Evolutionary conservation across 1,140 invertebrate genomes (phyloP), one percentile per base, ranked within the genome.

Genomic region (Steinernema feltiae): DNA sequence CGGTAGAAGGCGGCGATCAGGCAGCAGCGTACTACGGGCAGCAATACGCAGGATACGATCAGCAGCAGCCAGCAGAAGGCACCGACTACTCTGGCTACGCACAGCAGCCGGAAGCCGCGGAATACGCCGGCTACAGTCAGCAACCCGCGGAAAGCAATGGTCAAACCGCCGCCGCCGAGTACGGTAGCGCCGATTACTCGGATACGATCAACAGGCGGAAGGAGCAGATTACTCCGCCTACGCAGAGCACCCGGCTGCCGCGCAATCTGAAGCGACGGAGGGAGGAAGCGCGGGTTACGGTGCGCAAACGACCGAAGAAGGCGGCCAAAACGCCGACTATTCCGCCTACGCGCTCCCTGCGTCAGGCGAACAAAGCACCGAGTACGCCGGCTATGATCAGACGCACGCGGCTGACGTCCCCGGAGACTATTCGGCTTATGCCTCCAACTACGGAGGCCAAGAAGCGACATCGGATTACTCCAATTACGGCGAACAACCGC

Each of bases 1-100:
- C 24, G 18, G 73, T 7, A 35, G 31, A n/a, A n/a, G n/a, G n/a
- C n/a, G n/a, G n/a, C n/a, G 31, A 63, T 35, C 30, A 76, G 77
- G 77, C 0, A 75, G 76, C 71, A 78, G 69, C 31, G 29, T 78
- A 78, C 24, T 73, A 76, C 17, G 72, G 32, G 27, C 77, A 78
- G 41, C 70, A 76, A 76, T 78, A 74, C 73, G 77, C 75, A 48
- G 71, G 63, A 72, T 41, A 2, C 7, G n/a, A 46, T 1, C 32
- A 53, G n/a, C 48, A 74, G 15, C 73, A 32, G 17, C 27, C 73
- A 69, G 73, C 73, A 1, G 48, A 74, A 69, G 48, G 31, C 21
- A 48, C 73, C 18, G 73, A 48, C 27, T 76, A 76, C 63, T 76
- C 75, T 0, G 70, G 48, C 2, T 76, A 76, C 72, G 75, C 70